phyloP scores from a whole-genome alignment of 2,113 vertebrate genomes.

The Pseudonaja textilis region DNA sequence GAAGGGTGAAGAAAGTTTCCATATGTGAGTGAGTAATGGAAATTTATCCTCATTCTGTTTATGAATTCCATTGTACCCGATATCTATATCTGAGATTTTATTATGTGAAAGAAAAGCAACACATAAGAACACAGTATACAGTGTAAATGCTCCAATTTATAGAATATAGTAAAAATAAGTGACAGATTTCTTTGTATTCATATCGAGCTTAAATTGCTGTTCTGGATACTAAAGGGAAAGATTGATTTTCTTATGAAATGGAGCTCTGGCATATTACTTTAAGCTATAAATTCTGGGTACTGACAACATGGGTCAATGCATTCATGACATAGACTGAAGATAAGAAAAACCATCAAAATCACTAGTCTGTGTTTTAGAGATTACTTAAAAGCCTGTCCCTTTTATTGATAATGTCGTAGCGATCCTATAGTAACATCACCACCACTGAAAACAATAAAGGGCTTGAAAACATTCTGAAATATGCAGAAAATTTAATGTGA shows the following conservation, averaged over 20 bases:
- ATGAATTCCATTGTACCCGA: conserved; percentile 40
- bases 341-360: neutral
- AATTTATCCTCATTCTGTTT: conserved; percentile 49
- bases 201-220: conserved; percentile 37
- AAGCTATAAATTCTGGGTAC: neutral
- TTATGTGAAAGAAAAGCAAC: neutral
- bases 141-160: conserved; percentile 54
- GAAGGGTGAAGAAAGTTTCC: conserved; percentile 58
- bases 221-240: conserved; percentile 8
- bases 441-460: neutral
- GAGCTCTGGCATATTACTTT: accelerated
- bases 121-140: conserved; percentile 28
- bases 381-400: neutral
- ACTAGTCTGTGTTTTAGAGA: conserved; percentile 16
- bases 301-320: accelerated
- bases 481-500: neutral
- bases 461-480: conserved; percentile 20
- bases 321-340: neutral
- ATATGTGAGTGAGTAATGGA: conserved; percentile 35
- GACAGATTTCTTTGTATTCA: conserved; percentile 39
- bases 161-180: conserved; percentile 48
- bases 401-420: neutral
- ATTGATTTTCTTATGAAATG: conserved; percentile 34
- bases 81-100: conserved; percentile 41
- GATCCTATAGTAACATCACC: neutral